Evolutionary conservation across 2,797 vertebrate species (phyloP), one percentile per base, ranked within the genome.

Genomic region (Selene dorsalis): DNA sequence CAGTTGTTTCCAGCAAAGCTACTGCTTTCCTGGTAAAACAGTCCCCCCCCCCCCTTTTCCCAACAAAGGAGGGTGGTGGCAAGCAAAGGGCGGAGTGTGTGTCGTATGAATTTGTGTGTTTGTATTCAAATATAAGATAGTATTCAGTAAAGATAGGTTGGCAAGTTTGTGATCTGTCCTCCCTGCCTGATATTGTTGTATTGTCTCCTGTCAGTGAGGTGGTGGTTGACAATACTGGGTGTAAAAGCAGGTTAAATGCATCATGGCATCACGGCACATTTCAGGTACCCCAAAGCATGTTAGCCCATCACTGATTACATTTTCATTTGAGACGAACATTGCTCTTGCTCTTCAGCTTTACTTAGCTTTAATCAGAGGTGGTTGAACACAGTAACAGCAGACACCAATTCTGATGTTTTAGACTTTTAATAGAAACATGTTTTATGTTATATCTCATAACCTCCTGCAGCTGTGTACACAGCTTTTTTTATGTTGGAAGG

Each of bases 1-100:
- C 93, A 94, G 82, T 90, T 80, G 84, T 91, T 94, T 94, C 93
- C 93, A 93, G 93, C 91, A 94, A 95, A 90, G 91, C 82, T 72
- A 65, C 83, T 73, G 81, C 78, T 84, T 95, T 95, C 92, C 94
- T 92, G 93, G 92, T 92, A 94, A 81, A 80, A 62, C 85, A 86
- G 78, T 89, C 83, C 80, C 30, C 30, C 2, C 30, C 30, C 32
- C 80, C 72, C 50, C 57, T 82, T 87, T 91, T 90, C 85, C 91
- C 86, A 90, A 93, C 89, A 91, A 85, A 83, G 79, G 76, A 87
- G 73, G 50, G 14, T 80, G 66, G 75, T 83, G 79, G 78, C 86
- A 90, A 85, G 81, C 17, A 72, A 57, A 82, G 13, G 72, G 45
- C 12, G 10, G 63, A 59, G 53, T 86, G 45, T 80, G 68, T 80